phyloP scores from a whole-genome alignment of 2,113 vertebrate genomes.

The Percopsis transmontana region DNA sequence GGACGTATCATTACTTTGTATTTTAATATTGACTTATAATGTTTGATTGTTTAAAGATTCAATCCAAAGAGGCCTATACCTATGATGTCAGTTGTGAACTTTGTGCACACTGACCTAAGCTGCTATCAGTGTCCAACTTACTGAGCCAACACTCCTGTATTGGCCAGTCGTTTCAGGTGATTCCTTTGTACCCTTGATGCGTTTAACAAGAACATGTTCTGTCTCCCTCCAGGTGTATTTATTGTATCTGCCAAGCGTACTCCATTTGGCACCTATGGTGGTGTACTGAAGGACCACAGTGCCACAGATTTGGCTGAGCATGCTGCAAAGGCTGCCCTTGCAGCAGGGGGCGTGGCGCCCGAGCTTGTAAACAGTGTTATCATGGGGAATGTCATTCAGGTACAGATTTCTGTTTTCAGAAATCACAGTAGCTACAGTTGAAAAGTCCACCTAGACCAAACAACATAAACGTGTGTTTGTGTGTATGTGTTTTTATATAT shows the following conservation, averaged over 20 bases:
- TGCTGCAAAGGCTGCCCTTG: slow-evolving; percentile 85
- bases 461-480: neutral
- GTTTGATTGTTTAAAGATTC: no score
- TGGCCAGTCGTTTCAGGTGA: no score
- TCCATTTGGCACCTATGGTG: slow-evolving; percentile 90
- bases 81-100: no score
- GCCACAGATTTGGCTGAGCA: slow-evolving; percentile 88
- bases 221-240: slow-evolving; percentile 84
- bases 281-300: slow-evolving; percentile 87
- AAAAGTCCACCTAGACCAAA: neutral
- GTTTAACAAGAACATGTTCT: neutral
- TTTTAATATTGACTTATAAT: no score
- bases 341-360: slow-evolving; percentile 84
- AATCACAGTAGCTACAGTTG: no score
- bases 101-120: no score
- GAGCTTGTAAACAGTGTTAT: slow-evolving; percentile 90
- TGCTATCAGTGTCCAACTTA: no score
- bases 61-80: no score
- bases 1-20: no score
- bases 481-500: neutral
- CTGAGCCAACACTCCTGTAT: no score
- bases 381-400: slow-evolving; percentile 92
- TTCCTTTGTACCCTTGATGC: no score
- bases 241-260: slow-evolving; percentile 93
- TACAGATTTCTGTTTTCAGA: slow-evolving; percentile 38